Percentiles rank a stretch among this genome's conserved stretches.
phyloP scores from a whole-genome alignment of 2,888 invertebrate genomes.

The Morpho helenor region DNA sequence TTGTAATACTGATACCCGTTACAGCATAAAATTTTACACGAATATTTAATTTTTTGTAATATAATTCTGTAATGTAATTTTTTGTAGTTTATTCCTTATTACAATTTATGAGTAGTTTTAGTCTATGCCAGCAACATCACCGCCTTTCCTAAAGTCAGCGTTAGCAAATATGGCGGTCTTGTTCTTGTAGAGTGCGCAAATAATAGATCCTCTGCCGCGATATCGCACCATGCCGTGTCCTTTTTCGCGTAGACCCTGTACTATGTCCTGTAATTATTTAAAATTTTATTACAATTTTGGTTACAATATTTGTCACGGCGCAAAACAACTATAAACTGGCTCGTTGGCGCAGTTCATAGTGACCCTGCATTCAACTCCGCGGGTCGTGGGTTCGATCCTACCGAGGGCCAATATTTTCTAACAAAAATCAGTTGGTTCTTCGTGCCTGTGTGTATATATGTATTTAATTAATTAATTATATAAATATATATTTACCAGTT shows the following conservation, averaged over 20 bases:
- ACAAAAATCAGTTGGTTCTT: too few relatives aligned
- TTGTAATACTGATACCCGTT: too few relatives aligned
- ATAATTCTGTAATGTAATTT: background rate
- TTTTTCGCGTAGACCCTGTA: conserved; percentile 80
- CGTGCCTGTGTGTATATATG: too few relatives aligned
- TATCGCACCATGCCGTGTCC: conserved; percentile 85
- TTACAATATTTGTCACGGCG: too few relatives aligned
- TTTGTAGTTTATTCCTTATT: background rate
- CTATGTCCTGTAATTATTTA: conserved; percentile 70
- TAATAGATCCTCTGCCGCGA: conserved; percentile 82
- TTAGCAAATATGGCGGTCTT: conserved; percentile 84
- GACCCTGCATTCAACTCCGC: too few relatives aligned
- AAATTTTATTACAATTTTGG: background rate
- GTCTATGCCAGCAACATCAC: conserved; percentile 86
- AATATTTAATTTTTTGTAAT: background rate
- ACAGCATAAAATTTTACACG: background rate
- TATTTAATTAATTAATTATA: too few relatives aligned
- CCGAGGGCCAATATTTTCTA: too few relatives aligned
- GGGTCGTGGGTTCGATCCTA: too few relatives aligned
- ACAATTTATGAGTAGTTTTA: conserved; percentile 30
- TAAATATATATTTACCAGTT: too few relatives aligned
- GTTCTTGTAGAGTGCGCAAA: conserved; percentile 83
- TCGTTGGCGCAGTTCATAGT: too few relatives aligned
- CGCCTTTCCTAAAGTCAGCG: conserved; percentile 90
- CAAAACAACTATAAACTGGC: too few relatives aligned